Base-by-base conservation (phyloP, 1,140 invertebrate genomes). In the Diachasmimorpha longicaudata region DNA sequence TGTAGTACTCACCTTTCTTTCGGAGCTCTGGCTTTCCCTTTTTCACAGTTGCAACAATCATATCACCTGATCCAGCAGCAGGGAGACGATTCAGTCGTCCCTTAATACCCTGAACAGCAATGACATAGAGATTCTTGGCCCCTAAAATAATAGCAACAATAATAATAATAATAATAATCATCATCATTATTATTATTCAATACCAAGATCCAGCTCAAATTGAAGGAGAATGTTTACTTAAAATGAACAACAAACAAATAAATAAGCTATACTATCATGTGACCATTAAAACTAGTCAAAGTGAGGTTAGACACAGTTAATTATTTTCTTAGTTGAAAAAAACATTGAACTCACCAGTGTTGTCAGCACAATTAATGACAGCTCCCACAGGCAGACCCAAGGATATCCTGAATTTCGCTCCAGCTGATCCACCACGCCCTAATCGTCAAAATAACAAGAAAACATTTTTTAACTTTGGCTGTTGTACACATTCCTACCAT, bases 401-500 rank as follows among this genome's bases (percentile, higher is more conserved):
- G 70, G 98, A 98, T 89, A 99, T 99, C 85, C 98, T 94, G 92
- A 99, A 99, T 91, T 99, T 99, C 82, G 98, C 98, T 95, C 99
- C 98, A 77, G 98, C 96, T 86, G 97, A 96, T 92, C 98, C 99
- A 95, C 98, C 98, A 94, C 98, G 97, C 95, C 98, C 99, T 99
- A 91, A 88, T 31, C 23, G 36, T 31, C 23, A 31, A 5, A 68
- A 68, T 36, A 37, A 37, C 16, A 14, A 68, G 0, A 31, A 92
- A 91, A 88, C 85, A 87, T 31, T 74, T 80, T 78, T 74, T 21
- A 70, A 70, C 16, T 16, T 31, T 3, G 31, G 42, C 37, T 14
- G 10, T 55, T 37, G 48, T 75, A 19, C n/a, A 42, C 13, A 3
- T 14, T 70, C 42, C 36, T 9, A 21, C 23, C 66, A 39, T 21